Percentiles rank a stretch among this genome's conserved stretches.
These are phyloP conservation scores for Apodemus sylvaticus DNA, from an alignment of 2,113 vertebrate genomes.

Conservation along the genomic window DNA sequence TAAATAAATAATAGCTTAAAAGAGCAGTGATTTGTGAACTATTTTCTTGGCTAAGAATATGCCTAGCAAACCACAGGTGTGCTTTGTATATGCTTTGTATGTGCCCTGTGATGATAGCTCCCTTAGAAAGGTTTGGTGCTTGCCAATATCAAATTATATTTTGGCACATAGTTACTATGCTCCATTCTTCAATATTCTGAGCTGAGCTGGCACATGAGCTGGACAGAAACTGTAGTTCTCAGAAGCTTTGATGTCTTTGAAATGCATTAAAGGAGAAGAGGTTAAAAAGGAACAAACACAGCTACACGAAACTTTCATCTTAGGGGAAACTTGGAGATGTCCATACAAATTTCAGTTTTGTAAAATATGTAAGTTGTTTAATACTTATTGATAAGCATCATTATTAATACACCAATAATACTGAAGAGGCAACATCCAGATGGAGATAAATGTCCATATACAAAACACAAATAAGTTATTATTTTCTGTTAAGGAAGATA, in stretches of 20 bases:
- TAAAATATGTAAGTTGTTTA: neutral
- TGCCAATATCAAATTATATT: slow-evolving; percentile 21
- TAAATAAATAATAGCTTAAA: neutral
- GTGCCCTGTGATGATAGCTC: slow-evolving; percentile 28
- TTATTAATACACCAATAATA: neutral
- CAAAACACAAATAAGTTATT: neutral
- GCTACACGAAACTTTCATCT: neutral
- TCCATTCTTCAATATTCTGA: neutral
- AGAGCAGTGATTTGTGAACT: neutral
- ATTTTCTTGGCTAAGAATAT: slow-evolving; percentile 39
- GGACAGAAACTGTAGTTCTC: neutral
- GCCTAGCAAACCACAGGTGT: slow-evolving; percentile 12
- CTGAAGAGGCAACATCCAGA: neutral
- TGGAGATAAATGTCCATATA: neutral
- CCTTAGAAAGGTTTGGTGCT: slow-evolving; percentile 20
- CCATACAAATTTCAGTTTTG: neutral
- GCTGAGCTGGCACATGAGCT: neutral
- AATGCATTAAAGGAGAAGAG: neutral
- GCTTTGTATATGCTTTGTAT: neutral
- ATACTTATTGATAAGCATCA: neutral
- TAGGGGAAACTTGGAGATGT: neutral
- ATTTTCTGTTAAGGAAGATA: neutral
- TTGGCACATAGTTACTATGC: neutral
- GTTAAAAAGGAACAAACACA: neutral
- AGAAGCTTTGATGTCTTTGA: neutral